Percentiles rank a stretch among this genome's conserved stretches.
Evolutionary conservation across 2,797 vertebrate species (phyloP).

Genomic region (Erpetoichthys calabaricus): DNA sequence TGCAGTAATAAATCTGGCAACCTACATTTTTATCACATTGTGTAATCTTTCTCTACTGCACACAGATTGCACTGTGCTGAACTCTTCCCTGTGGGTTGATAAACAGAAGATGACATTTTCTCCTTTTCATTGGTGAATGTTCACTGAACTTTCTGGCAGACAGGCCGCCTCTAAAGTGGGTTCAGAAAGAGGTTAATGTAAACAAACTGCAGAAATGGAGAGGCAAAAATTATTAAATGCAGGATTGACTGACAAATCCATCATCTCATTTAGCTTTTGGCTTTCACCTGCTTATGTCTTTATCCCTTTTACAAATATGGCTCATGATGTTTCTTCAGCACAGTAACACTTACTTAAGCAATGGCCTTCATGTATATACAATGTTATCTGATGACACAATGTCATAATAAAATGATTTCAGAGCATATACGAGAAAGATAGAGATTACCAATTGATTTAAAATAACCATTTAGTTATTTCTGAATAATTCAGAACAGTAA

Average conservation of each 20-base stretch:
- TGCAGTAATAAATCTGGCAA: too few species aligned
- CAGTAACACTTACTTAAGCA: too few species aligned
- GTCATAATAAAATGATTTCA: too few species aligned
- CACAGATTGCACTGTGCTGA: slow-evolving; percentile 50
- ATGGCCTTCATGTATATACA: too few species aligned
- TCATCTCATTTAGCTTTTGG: slow-evolving; percentile 86
- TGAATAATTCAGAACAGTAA: too few species aligned
- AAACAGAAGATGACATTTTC: slow-evolving; percentile 86
- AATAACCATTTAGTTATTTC: too few species aligned
- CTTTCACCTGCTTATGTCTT: slow-evolving; percentile 46
- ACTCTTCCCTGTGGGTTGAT: slow-evolving; percentile 82
- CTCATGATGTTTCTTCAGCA: too few species aligned
- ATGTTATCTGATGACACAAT: too few species aligned
- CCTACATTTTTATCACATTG: too few species aligned
- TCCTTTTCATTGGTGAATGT: slow-evolving; percentile 75
- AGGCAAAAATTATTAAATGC: slow-evolving; percentile 81
- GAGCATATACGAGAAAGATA: too few species aligned
- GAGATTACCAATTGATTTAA: too few species aligned
- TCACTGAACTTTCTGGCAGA: slow-evolving; percentile 84
- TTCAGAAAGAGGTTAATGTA: slow-evolving; percentile 96
- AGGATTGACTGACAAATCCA: slow-evolving; percentile 78
- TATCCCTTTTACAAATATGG: slow-evolving; percentile 19
- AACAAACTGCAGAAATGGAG: slow-evolving; percentile 85
- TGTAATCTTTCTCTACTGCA: slow-evolving; percentile 26
- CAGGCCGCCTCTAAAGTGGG: slow-evolving; percentile 90